Evolutionary conservation across 2,113 vertebrate genomes (phyloP).

Genomic region (Motacilla alba): DNA sequence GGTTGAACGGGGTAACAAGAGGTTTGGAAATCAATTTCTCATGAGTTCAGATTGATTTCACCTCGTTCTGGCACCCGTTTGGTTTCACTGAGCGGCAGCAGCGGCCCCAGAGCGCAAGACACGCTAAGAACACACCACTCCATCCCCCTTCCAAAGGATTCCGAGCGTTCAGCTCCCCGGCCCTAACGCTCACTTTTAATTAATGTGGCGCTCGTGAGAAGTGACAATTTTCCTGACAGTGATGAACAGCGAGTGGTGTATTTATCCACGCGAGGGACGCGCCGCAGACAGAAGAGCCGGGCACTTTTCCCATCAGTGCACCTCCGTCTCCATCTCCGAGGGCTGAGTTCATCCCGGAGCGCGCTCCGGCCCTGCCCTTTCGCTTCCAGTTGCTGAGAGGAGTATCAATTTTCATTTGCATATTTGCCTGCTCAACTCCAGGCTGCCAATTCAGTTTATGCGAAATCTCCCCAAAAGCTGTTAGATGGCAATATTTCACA

Average conservation of each 20-base stretch:
- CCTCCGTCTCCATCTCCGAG: neutral
- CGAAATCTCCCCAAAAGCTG: neutral
- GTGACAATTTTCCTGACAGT: constrained; percentile 39
- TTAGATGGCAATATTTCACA: constrained; percentile 12
- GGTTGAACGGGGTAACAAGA: neutral
- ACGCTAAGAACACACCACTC: neutral
- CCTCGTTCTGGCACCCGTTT: fast-evolving
- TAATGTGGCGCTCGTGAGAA: neutral
- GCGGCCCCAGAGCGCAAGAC: neutral
- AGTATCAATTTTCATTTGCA: constrained; percentile 46
- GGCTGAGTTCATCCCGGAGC: neutral
- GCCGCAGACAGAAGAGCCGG: neutral
- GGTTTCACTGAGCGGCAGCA: neutral
- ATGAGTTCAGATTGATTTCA: neutral
- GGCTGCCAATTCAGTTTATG: neutral
- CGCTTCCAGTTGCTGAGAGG: neutral
- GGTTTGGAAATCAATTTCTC: neutral
- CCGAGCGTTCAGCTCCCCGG: neutral
- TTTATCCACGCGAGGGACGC: constrained; percentile 19
- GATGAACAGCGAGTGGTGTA: constrained; percentile 12
- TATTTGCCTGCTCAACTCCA: neutral
- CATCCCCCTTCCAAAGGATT: neutral
- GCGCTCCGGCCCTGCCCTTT: neutral
- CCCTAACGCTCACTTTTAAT: constrained; percentile 23
- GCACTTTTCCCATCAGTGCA: neutral